Base-by-base conservation (phyloP, 2,113 vertebrate species). In the Gavia stellata region DNA sequence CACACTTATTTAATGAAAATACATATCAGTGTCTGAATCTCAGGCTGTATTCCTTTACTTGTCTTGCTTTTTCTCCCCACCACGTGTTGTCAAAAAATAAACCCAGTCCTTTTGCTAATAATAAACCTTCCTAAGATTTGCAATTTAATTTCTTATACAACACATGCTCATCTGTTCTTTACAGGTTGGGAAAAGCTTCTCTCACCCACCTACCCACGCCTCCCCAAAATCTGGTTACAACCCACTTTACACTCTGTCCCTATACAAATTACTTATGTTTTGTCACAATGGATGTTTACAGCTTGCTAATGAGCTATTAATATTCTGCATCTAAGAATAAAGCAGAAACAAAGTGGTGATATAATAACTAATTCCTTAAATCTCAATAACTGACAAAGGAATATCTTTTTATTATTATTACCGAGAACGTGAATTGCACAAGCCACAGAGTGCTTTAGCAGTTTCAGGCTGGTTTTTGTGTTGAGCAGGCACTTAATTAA, bases 211-310 rank as follows among this genome's bases (percentile, higher is more conserved):
- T 84, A 40, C 72, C 85, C 59, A 91, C 83, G 88, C 83, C 91
- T 96, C 91, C 91, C 93, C 44, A 81, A 91, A 96, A 87, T 91
- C 93, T 96, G 89, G 25, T 59, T 81, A 10, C 77, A 78, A 52
- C 68, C 29, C 68, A 47, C 59, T 92, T 59, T 13, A 28, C 72
- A 65, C 31, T 90, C 47, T 73, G 2, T 50, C 47, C 10, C 2
- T 66, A 2, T n/a, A 63, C 34, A 36, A 83, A 78, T 90, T 47
- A 25, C 49, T 73, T 81, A 0, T 2, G 6, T 67, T 74, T 81
- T 82, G 44, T 67, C 65, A 88, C 49, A 77, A 11, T 81, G 38
- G 68, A 68, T 91, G 75, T 86, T 96, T 94, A 26, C 42, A 66
- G n/a, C 42, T 93, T 86, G 40, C 78, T 94, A 81, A 71, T 66